These are phyloP conservation scores for Pygoscelis adeliae DNA, from an alignment of 2,113 vertebrate species.

Conservation along the genomic window DNA sequence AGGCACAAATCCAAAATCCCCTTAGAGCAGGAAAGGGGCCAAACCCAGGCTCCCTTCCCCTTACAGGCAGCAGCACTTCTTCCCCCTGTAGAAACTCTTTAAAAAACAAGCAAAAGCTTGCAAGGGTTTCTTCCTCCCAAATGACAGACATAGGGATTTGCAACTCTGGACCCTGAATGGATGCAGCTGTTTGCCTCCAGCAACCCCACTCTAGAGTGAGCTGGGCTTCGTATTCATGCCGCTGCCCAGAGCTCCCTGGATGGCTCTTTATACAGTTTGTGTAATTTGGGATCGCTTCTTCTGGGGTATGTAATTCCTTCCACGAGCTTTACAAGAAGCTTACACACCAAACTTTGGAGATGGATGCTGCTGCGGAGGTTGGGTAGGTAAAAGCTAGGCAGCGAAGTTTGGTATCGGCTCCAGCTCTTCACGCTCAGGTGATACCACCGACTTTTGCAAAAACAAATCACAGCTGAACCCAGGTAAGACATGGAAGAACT, in stretches of 20 bases:
- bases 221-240: neutral
- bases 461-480: neutral
- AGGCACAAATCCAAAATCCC: neutral
- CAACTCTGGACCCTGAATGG: neutral
- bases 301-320: neutral
- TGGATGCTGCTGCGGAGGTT: neutral
- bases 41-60: neutral
- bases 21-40: neutral
- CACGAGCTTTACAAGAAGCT: neutral
- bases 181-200: neutral
- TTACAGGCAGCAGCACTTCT: neutral
- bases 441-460: neutral
- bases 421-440: neutral
- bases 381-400: neutral
- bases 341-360: neutral
- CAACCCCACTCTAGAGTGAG: neutral
- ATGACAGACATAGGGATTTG: neutral
- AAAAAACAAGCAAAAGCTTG: neutral
- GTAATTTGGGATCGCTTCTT: neutral
- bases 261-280: neutral
- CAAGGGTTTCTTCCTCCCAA: neutral
- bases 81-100: neutral
- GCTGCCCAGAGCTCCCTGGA: neutral
- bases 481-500: neutral
- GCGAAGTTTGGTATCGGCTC: neutral